Evolutionary conservation across 2,113 vertebrate genomes (phyloP), one percentile per base, ranked within the genome.

Genomic region (Galbula dea): DNA sequence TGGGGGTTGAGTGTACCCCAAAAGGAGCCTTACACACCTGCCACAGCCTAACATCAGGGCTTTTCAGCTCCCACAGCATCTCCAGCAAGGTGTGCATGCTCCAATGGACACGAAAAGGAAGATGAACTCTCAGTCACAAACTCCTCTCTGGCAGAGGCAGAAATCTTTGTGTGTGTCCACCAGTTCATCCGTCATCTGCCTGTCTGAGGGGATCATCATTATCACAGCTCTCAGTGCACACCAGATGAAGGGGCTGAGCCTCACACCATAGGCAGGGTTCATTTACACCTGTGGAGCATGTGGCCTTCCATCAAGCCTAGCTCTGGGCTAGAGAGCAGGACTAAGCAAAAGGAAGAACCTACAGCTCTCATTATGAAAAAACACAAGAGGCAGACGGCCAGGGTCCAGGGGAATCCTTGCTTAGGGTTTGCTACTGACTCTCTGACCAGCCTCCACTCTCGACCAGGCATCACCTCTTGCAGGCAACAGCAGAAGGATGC

Each of bases 251-350:
- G 46, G 17, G 32, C 8, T 39, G 55, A 54, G 22, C n/a, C 65
- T 91, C 32, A 21, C 8, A 22, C 29, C 10, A 1, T 13, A 23
- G 46, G 63, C 55, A 77, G 36, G 0, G 0, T 14, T 5, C 4
- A 51, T 72, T 63, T 51, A 63, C 27, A 41, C 32, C 36, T 14
- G 7, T 0, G 1, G 67, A 72, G 52, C 57, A 29, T 4, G 2
- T 3, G 10, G 41, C 26, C 14, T 21, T 0, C 0, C 45, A 52
- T 7, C 43, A 48, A 68, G 10, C 29, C n/a, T 68, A 41, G 55
- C 46, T 83, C 27, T 21, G 15, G 49, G 55, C 30, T 23, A 61
- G 32, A 27, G 63, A 73, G 58, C 22, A 26, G 29, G 37, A 29
- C 18, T 55, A 29, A 51, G 52, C 32, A 12, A 45, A 51, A 73